These are phyloP conservation scores for Sinopyrophorus schimmeli DNA, from an alignment of 2,888 invertebrate genomes.

Conservation along the genomic window DNA sequence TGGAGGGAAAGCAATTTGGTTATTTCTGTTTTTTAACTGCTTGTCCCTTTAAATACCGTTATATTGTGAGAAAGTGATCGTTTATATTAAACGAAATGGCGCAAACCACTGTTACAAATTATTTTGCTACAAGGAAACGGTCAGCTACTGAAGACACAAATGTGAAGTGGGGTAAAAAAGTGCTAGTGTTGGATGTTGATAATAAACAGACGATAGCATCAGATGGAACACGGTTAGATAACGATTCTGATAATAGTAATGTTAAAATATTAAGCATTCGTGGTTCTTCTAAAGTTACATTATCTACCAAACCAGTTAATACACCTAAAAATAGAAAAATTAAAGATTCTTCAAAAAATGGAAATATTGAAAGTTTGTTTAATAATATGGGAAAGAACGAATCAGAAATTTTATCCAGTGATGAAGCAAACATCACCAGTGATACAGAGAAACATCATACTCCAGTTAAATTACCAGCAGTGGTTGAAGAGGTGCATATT, in stretches of 20 bases:
- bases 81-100: conserved; percentile 60
- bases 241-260: too few relatives aligned
- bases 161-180: conserved; percentile 57
- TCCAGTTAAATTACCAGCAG: too few relatives aligned
- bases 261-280: too few relatives aligned
- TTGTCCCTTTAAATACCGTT: conserved; percentile 6
- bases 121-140: conserved; percentile 77
- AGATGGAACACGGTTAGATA: too few relatives aligned
- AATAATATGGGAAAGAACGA: conserved; percentile 22
- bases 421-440: background rate
- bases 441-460: too few relatives aligned
- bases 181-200: conserved; percentile 50
- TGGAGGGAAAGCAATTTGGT: conserved; percentile 13
- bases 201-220: background rate
- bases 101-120: conserved; percentile 75
- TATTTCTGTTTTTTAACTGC: too few relatives aligned
- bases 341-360: too few relatives aligned
- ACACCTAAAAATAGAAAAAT: too few relatives aligned
- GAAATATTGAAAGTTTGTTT: conserved; percentile 16
- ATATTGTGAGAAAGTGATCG: too few relatives aligned
- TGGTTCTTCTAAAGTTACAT: too few relatives aligned
- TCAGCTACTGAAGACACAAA: conserved; percentile 69
- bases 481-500: too few relatives aligned
- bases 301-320: too few relatives aligned
- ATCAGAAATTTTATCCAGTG: background rate